Conservation (phyloP, 1,140 invertebrate genomes). For the Brachionus koreanus region DNA sequence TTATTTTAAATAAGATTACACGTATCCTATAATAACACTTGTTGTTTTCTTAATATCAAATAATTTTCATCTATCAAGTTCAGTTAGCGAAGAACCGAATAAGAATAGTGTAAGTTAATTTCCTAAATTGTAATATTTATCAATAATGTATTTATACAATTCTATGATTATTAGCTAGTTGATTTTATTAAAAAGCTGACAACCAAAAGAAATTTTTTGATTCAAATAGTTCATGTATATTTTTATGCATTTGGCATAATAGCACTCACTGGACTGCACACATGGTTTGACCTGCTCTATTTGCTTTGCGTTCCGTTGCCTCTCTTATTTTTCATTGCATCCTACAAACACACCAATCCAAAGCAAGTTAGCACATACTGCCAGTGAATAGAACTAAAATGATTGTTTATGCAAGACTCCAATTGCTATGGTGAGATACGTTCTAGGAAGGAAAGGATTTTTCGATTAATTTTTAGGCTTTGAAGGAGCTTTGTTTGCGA, state of each 20-base stretch:
- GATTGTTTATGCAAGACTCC: not conserved
- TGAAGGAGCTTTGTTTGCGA: not conserved
- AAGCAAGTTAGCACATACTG: not conserved
- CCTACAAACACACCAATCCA: conserved; percentile 26
- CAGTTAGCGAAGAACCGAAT: not conserved
- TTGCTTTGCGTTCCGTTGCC: conserved; percentile 22
- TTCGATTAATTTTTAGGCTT: not conserved
- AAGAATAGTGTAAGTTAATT: conserved; percentile 5
- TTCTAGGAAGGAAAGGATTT: not conserved
- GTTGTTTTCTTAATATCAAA: conserved; percentile 38
- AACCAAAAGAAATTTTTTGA: conserved; percentile 10
- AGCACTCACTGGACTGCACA: not conserved
- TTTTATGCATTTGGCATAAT: conserved; percentile 20
- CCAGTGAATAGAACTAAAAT: not conserved
- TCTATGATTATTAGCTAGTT: not conserved
- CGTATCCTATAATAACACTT: conserved; percentile 18
- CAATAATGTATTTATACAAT: not conserved
- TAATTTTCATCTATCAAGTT: conserved; percentile 42
- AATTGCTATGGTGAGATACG: not conserved
- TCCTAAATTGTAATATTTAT: not conserved
- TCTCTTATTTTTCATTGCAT: not conserved
- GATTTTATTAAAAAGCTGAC: not conserved
- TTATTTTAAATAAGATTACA: conserved; percentile 18
- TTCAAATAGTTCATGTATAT: conserved; percentile 23
- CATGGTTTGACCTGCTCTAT: conserved; percentile 7